Evolutionary conservation across 2,797 vertebrate genomes (phyloP).

Genomic region (Sebastes vulpes): DNA sequence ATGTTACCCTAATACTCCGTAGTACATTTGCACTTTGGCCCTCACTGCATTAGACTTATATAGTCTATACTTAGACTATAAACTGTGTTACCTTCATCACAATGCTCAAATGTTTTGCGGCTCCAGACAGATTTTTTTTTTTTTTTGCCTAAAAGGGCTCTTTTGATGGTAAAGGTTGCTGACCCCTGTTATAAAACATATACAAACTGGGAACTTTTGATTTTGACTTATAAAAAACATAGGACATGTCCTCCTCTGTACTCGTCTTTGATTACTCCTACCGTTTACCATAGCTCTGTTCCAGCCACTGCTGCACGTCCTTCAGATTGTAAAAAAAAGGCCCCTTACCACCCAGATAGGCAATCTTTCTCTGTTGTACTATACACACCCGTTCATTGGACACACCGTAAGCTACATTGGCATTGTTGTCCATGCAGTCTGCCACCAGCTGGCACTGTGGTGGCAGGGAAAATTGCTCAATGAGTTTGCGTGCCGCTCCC

Average conservation of each 20-base stretch:
- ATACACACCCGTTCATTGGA: slow-evolving; percentile 96
- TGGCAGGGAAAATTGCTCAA: slow-evolving; percentile 92
- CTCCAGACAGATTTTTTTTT: too few species aligned
- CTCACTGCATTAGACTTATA: too few species aligned
- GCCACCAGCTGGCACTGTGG: slow-evolving; percentile 94
- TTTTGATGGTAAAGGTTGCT: too few species aligned
- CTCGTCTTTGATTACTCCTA: slow-evolving; percentile 71
- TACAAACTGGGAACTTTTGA: not conserved
- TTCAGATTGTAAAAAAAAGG: slow-evolving; percentile 96
- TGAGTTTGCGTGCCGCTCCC: slow-evolving; percentile 91
- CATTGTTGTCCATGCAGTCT: slow-evolving; percentile 98
- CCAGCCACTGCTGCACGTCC: slow-evolving; percentile 93
- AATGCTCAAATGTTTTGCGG: too few species aligned
- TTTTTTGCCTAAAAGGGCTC: too few species aligned
- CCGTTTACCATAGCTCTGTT: slow-evolving; percentile 90
- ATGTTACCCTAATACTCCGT: too few species aligned
- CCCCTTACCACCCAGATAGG: slow-evolving; percentile 95
- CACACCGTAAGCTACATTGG: slow-evolving; percentile 95
- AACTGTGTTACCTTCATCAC: too few species aligned
- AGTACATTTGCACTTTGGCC: too few species aligned
- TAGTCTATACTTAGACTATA: too few species aligned
- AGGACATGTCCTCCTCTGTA: slow-evolving; percentile 80
- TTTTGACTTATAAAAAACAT: slow-evolving; percentile 2
- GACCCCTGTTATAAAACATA: not conserved
- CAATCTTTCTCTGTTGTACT: slow-evolving; percentile 93